phyloP scores from a whole-genome alignment of 1,140 invertebrate species.

The Ceratosolen solmsi region DNA sequence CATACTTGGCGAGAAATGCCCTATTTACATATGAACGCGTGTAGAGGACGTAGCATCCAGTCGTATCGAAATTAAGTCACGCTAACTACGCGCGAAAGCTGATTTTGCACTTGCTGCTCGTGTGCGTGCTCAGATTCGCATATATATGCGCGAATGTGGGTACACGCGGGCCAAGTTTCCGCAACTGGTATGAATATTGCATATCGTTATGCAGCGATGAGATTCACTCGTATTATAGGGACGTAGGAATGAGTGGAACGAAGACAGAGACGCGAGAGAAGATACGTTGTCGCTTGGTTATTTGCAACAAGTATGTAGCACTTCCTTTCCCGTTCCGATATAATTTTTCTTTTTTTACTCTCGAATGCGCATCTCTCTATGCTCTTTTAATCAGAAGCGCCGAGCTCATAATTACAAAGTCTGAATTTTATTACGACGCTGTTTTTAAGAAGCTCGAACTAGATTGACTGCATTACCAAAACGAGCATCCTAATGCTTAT shows the following conservation, averaged over 20 bases:
- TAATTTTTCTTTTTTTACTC: not conserved
- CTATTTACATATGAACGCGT: not conserved
- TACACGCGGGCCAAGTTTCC: not conserved
- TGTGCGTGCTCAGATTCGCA: not conserved
- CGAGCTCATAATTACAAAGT: not conserved
- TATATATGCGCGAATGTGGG: not conserved
- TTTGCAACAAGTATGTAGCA: conserved; percentile 26
- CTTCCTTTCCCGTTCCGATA: conserved; percentile 33
- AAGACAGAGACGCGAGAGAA: not conserved
- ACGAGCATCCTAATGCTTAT: no score
- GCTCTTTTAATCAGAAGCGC: not conserved
- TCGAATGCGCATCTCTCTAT: not conserved
- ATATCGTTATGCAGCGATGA: conserved; percentile 10
- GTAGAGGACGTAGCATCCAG: not conserved
- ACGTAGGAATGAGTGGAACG: not conserved
- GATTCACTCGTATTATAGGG: not conserved
- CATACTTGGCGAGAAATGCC: not conserved
- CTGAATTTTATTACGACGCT: no score
- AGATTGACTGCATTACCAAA: no score
- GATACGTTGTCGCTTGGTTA: conserved; percentile 34
- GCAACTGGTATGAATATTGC: not conserved
- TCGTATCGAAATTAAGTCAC: no score
- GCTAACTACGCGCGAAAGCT: conserved; percentile 1
- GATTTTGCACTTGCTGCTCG: not conserved
- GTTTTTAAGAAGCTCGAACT: no score